These are phyloP conservation scores for Lithodes maja DNA, from an alignment of 2,888 invertebrate species.

Conservation along the genomic window DNA sequence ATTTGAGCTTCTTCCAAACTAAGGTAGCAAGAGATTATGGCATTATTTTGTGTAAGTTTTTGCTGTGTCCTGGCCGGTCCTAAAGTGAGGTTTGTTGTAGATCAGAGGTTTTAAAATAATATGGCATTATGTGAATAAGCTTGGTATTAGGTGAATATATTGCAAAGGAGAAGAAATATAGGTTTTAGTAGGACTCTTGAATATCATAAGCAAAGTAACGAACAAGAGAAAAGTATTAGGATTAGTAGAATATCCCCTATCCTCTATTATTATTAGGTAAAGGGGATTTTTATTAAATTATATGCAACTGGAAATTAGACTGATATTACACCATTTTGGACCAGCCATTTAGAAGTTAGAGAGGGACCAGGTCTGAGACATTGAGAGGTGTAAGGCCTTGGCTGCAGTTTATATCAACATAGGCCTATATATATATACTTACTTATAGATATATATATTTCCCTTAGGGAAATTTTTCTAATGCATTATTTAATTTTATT, in stretches of 20 bases:
- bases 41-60: conserved; percentile 17
- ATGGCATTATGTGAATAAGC: not conserved
- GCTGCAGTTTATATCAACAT: conserved; percentile 6
- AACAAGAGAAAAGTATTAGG: too few relatives aligned
- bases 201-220: too few relatives aligned
- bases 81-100: not conserved
- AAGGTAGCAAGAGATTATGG: not conserved
- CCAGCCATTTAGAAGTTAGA: conserved; percentile 7
- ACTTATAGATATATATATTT: not conserved
- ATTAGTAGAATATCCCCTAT: not conserved
- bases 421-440: not conserved
- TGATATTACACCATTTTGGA: not conserved
- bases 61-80: conserved; percentile 7
- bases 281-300: too few relatives aligned
- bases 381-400: conserved; percentile 4
- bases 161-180: not conserved
- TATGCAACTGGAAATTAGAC: too few relatives aligned
- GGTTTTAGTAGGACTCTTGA: not conserved
- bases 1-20: conserved; percentile 8
- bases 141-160: not conserved
- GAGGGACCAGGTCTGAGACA: conserved; percentile 10
- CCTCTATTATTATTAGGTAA: not conserved
- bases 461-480: not conserved
- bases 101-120: too few relatives aligned
- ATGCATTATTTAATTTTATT: conserved; percentile 5